Percentiles rank a stretch among this genome's conserved stretches.
These are phyloP conservation scores for Scaptomyza graminum DNA, from an alignment of 1,140 invertebrate genomes.

Conservation along the genomic window DNA sequence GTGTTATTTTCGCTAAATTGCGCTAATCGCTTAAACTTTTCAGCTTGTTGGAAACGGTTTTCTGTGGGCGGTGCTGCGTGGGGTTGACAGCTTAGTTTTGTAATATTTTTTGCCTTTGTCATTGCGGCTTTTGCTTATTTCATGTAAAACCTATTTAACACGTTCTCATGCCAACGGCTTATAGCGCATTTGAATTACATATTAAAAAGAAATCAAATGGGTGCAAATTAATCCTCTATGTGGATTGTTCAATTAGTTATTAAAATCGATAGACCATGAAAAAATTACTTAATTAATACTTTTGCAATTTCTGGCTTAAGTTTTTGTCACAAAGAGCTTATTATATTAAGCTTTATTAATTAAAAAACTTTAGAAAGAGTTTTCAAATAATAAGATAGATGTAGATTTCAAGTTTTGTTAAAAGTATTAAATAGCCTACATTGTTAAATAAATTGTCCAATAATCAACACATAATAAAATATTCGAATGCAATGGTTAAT, in stretches of 20 bases:
- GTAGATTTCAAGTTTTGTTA: no score
- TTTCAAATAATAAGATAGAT: no score
- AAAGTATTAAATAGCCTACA: no score
- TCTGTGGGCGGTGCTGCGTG: neutral
- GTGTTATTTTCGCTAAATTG: conserved; percentile 82
- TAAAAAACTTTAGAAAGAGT: no score
- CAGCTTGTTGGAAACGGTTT: conserved; percentile 19
- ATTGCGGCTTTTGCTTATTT: conserved; percentile 46
- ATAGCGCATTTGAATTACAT: conserved; percentile 25
- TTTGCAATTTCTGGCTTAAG: no score
- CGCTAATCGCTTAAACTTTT: conserved; percentile 80
- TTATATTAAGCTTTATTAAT: no score
- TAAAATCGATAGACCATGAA: neutral
- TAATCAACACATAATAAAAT: neutral
- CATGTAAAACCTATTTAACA: conserved; percentile 49
- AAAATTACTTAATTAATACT: neutral
- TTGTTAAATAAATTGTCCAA: no score
- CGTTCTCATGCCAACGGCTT: conserved; percentile 67
- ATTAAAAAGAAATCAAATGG: conserved; percentile 8
- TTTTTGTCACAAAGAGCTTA: no score
- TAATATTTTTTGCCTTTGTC: conserved; percentile 35
- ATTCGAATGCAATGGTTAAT: neutral
- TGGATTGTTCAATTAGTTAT: neutral
- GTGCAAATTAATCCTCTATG: neutral
- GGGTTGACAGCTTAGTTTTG: conserved; percentile 21